Base-by-base conservation (phyloP, 2,888 invertebrate genomes). In the Cheilosia soror region DNA sequence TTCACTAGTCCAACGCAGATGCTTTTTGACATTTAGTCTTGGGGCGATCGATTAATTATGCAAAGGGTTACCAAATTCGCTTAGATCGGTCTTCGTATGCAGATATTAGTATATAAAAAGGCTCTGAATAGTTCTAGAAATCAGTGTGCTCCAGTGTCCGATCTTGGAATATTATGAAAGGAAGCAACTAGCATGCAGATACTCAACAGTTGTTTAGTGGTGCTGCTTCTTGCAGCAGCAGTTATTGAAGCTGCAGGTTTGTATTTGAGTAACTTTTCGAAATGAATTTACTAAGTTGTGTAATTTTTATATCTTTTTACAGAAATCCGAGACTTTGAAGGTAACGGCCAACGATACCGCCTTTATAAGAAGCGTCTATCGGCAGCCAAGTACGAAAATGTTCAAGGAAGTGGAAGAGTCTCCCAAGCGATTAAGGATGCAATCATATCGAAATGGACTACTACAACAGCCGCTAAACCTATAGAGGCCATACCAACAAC, bases 371-470 rank as follows among this genome's bases (percentile, higher is more conserved):
- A 62, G n/a, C 71, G 81, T 29, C 87, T 84, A 0, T 76, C 85
- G 0, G 87, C 60, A 0, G 87, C 87, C 2, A 88, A 88, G 4
- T 55, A 80, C 29, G 89, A 88, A 53, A 60, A 88, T 63, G 87
- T 80, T 1, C 20, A 37, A 13, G 78, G 77, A 4, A 88, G 89
- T 57, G 90, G 88, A 13, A 89, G 90, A 0, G 87, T 90, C 72
- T 76, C 87, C 5, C 65, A 88, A 0, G 66, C 79, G 7, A 65
- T 90, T 0, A 53, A 88, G 63, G 88, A 89, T 42, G 89, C 90
- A 69, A 75, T 90, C 5, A 72, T 73, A 40, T 1, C 80, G 0
- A 29, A 88, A 1, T 89, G 88, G 80, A 81, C 81, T 0, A 81
- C 88, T 4, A 87, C 88, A 1, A 85, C 37, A 37, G 0, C 11